Base-by-base conservation (phyloP, 2,113 vertebrate genomes). In the Empidonax alnorum region DNA sequence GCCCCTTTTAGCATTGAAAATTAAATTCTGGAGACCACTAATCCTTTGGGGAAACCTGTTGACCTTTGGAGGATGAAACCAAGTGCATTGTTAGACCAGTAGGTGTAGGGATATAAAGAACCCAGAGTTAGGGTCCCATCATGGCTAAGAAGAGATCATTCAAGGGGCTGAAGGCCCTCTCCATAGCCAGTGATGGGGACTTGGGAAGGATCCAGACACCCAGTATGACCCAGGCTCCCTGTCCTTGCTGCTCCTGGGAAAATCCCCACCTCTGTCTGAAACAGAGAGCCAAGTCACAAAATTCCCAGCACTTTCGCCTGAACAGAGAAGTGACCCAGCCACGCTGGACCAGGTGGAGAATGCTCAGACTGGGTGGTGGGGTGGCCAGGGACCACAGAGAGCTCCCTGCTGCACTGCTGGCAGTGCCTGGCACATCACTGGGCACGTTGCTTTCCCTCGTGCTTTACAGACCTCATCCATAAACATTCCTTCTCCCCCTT, bases 401-500 rank as follows among this genome's bases (percentile, higher is more conserved):
- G 5, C 12, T 9, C 1, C 0, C 14, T 16, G 14, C 4, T 89
- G 25, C 33, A 31, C 14, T 56, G 20, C 35, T 65, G n/a, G 14
- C 33, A 73, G 39, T 7, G 4, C 9, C 35, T 69, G 18, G 25
- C 11, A 52, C 0, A 0, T 73, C 28, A 35, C 8, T n/a, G 49
- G 14, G 7, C 52, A 53, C 8, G 4, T 11, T 66, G 8, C 20
- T 9, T 78, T 75, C 23, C 30, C 24, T 79, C 0, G 0, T 6
- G 4, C 13, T 82, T 81, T 63, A 55, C 31, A 63, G 23, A 75
- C 9, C 11, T 59, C 18, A 42, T 12, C 15, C 18, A 13, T 12
- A 74, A 84, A 56, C 2, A 2, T 49, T 50, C 41, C 18, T 50
- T 3, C 9, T 77, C 6, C 7, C 3, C 59, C 6, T 62, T 66